Conservation (phyloP, 2,113 vertebrate genomes). For the Megaceryle torquata region DNA sequence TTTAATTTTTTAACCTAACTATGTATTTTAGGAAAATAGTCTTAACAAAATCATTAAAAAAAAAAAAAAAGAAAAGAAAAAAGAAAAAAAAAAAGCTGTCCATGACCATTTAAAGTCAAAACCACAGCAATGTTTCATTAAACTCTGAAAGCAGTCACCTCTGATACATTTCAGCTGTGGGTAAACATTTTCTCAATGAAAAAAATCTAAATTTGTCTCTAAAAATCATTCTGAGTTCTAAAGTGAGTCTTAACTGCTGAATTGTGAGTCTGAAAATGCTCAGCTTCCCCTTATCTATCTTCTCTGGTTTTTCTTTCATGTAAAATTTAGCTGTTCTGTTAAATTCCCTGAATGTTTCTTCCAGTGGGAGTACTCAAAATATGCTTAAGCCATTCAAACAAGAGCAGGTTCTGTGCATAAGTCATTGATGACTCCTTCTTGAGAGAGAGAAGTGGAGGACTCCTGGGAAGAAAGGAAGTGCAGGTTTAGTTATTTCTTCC, state of each 20-base stretch:
- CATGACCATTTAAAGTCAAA: background rate
- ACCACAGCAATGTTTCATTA: background rate
- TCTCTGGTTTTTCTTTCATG: background rate
- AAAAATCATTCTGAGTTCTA: background rate
- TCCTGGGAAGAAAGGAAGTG: background rate
- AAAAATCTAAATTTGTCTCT: background rate
- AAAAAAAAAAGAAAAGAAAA: background rate
- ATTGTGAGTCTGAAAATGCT: background rate
- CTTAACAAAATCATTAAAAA: background rate
- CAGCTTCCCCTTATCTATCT: background rate
- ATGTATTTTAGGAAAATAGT: background rate
- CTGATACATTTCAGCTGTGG: background rate
- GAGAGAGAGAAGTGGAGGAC: background rate
- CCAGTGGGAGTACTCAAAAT: background rate
- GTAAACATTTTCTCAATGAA: background rate
- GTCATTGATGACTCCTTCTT: background rate
- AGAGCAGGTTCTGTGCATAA: background rate
- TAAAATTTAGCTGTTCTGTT: background rate
- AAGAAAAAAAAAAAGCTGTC: background rate
- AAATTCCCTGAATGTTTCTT: background rate
- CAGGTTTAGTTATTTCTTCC: background rate
- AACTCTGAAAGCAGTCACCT: background rate
- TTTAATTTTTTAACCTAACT: background rate
- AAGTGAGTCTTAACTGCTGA: background rate
- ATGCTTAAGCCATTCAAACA: background rate